phyloP scores from a whole-genome alignment of 2,888 invertebrate species.

The Parnassius glacialis region DNA sequence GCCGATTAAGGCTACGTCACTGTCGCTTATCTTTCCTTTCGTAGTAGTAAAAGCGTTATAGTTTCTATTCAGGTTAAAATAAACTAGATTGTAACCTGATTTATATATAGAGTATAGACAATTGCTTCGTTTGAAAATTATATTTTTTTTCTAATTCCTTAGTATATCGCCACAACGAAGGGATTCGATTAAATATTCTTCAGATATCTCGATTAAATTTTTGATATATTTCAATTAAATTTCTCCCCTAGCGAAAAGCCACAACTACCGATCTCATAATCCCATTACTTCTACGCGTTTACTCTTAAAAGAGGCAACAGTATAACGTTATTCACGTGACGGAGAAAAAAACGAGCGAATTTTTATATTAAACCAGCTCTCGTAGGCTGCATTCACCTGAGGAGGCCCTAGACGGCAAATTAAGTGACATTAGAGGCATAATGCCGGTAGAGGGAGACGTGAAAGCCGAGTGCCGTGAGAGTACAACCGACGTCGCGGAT shows the following conservation, averaged over 20 bases:
- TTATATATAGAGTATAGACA: too few species aligned
- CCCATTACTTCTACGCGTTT: constrained; percentile 74
- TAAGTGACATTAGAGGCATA: constrained; percentile 79
- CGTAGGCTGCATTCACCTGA: constrained; percentile 73
- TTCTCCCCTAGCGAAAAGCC: constrained; percentile 45
- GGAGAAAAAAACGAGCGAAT: constrained; percentile 63
- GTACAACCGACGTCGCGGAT: constrained; percentile 41
- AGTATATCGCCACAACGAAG: too few species aligned
- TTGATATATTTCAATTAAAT: constrained; percentile 10
- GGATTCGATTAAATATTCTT: background rate
- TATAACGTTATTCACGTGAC: constrained; percentile 63
- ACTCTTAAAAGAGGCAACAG: constrained; percentile 74
- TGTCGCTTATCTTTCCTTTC: too few species aligned
- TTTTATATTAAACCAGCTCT: constrained; percentile 76
- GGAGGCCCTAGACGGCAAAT: constrained; percentile 77
- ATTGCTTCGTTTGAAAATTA: too few species aligned
- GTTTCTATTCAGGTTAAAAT: too few species aligned
- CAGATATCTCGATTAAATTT: background rate
- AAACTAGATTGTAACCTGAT: too few species aligned
- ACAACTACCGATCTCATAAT: constrained; percentile 66
- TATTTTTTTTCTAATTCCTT: too few species aligned
- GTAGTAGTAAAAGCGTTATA: too few species aligned
- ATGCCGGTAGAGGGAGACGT: constrained; percentile 69
- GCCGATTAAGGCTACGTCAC: too few species aligned
- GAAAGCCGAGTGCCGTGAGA: constrained; percentile 66